Evolutionary conservation across 2,113 vertebrate genomes (phyloP).

Genomic region (Microtus montanus): DNA sequence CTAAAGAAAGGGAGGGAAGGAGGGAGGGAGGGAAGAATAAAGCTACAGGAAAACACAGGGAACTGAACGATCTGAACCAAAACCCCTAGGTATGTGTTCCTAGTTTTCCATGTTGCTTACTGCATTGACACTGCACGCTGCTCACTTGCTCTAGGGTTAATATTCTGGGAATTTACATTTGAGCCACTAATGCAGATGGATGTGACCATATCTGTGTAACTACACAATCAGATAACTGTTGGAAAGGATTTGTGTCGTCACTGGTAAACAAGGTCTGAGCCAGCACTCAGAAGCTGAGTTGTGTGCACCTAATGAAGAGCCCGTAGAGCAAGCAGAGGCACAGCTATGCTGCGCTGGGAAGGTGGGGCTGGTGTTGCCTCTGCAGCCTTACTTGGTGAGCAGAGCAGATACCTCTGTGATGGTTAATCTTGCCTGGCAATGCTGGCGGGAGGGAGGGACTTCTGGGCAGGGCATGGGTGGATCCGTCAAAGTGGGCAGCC

Average conservation of each 20-base stretch:
- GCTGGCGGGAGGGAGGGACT: too few species aligned
- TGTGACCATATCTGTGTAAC: conserved; percentile 32
- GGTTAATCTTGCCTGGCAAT: neutral
- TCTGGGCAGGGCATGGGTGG: neutral
- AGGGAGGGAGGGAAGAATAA: neutral
- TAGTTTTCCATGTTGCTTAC: neutral
- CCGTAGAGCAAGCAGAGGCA: neutral
- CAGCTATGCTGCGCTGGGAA: neutral
- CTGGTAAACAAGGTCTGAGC: conserved; percentile 7
- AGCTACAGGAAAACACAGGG: neutral
- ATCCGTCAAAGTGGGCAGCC: neutral
- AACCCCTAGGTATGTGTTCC: neutral
- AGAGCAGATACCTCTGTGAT: neutral
- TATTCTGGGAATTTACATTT: conserved; percentile 49
- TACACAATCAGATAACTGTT: conserved; percentile 17
- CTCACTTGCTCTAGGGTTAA: neutral
- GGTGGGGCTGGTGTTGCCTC: neutral
- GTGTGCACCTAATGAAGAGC: neutral
- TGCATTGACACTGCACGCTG: neutral
- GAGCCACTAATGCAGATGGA: conserved; percentile 55
- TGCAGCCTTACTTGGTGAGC: neutral
- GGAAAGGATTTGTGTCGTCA: conserved; percentile 11
- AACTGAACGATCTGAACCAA: neutral
- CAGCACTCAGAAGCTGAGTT: neutral
- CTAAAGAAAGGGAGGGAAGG: neutral